Conservation (phyloP, 2,113 vertebrate genomes). For the Narcine bancroftii region DNA sequence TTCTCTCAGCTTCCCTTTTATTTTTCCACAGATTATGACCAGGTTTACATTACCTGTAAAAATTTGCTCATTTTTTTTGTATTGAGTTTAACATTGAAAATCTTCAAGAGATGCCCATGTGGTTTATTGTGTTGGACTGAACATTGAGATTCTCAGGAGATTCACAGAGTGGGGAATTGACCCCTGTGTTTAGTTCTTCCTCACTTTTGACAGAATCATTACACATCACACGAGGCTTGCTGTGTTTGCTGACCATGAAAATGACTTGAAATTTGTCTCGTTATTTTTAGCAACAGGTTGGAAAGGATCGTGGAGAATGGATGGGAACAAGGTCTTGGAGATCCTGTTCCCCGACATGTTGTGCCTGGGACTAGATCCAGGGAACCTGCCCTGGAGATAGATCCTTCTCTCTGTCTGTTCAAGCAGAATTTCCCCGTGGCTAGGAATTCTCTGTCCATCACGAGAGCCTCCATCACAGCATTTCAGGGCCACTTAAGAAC, state of each 20-base stretch:
- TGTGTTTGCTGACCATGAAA: background rate
- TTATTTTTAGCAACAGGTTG: background rate
- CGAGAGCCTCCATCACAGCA: no score
- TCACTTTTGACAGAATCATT: background rate
- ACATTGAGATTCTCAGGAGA: background rate
- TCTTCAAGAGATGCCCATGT: background rate
- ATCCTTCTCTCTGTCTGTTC: background rate
- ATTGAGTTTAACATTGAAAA: background rate
- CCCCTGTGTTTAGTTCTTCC: background rate
- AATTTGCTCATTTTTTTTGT: background rate
- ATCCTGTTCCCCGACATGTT: no score
- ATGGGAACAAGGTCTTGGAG: background rate
- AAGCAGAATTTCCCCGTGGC: background rate
- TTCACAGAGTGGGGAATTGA: background rate
- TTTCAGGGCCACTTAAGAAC: no score
- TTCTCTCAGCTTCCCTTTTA: background rate
- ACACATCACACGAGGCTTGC: background rate
- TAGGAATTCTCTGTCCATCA: background rate
- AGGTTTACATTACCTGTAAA: background rate
- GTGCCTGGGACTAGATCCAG: no score
- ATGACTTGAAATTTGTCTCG: background rate
- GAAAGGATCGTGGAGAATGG: background rate
- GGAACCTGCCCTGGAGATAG: no score
- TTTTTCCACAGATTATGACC: background rate
- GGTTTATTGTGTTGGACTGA: background rate